phyloP scores from a whole-genome alignment of 2,113 vertebrate species.

The Reinhardtius hippoglossoides region DNA sequence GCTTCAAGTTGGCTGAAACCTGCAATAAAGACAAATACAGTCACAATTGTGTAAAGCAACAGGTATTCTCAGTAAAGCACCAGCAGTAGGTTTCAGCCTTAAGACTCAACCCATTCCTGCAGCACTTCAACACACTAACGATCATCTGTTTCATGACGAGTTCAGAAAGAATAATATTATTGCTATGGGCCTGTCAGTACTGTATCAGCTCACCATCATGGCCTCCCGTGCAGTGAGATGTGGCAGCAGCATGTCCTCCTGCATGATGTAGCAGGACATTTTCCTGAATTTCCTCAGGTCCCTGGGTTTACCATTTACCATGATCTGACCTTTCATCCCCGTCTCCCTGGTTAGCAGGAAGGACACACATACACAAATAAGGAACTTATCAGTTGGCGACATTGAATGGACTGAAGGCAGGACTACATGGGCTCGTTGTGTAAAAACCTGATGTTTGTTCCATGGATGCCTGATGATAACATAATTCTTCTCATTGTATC shows the following conservation, averaged over 20 bases:
- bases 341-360: slow-evolving; percentile 84
- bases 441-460: too few relatives aligned
- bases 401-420: too few relatives aligned
- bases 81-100: too few relatives aligned
- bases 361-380: slow-evolving; percentile 2
- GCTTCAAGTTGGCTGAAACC: slow-evolving; percentile 96
- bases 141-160: background rate
- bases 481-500: too few relatives aligned
- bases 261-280: slow-evolving; percentile 99
- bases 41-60: background rate
- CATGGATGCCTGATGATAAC: too few relatives aligned
- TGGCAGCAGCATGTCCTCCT: slow-evolving; percentile 95
- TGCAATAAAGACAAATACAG: slow-evolving; percentile 55
- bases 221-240: slow-evolving; percentile 93
- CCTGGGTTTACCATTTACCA: slow-evolving; percentile 90
- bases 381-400: too few relatives aligned
- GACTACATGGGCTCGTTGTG: too few relatives aligned
- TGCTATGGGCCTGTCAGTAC: background rate
- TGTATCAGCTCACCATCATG: slow-evolving; percentile 91
- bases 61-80: background rate
- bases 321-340: slow-evolving; percentile 96
- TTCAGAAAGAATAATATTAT: background rate
- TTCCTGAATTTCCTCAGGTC: slow-evolving; percentile 95
- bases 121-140: too few relatives aligned
- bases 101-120: too few relatives aligned